phyloP scores from a whole-genome alignment of 2,797 vertebrate species.

The Philypnodon macrostomus region DNA sequence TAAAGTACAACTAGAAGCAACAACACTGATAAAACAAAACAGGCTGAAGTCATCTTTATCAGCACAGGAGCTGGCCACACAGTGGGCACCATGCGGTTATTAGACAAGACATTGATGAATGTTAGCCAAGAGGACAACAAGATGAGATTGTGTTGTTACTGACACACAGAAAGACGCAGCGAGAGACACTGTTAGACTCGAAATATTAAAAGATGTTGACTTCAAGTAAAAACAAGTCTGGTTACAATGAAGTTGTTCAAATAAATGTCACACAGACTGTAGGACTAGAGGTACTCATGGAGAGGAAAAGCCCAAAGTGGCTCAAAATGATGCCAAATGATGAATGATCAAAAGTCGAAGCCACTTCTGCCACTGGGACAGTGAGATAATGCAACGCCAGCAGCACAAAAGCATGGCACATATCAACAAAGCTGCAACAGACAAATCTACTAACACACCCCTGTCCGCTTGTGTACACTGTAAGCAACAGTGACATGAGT shows the following conservation, averaged over 20 bases:
- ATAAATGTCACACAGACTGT: slow-evolving; percentile 41
- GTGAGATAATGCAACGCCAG: slow-evolving; percentile 39
- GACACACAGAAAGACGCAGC: slow-evolving; percentile 33
- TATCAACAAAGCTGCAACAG: slow-evolving; percentile 40
- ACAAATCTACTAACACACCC: slow-evolving; percentile 32
- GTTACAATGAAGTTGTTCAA: slow-evolving; percentile 24
- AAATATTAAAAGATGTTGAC: slow-evolving; percentile 18
- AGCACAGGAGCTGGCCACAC: slow-evolving; percentile 27
- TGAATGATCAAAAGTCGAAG: slow-evolving; percentile 34
- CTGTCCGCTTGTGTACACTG: slow-evolving; percentile 51
- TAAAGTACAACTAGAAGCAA: slow-evolving; percentile 23
- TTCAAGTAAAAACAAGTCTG: slow-evolving; percentile 26
- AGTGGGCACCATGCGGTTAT: slow-evolving; percentile 59
- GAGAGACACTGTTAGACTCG: slow-evolving; percentile 22
- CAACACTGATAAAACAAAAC: slow-evolving; percentile 32
- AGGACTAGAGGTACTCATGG: slow-evolving; percentile 23
- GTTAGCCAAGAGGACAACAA: slow-evolving; percentile 42
- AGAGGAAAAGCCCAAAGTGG: slow-evolving; percentile 35
- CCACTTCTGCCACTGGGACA: slow-evolving; percentile 30
- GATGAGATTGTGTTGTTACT: slow-evolving; percentile 30
- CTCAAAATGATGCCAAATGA: slow-evolving; percentile 27
- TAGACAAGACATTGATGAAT: slow-evolving; percentile 43
- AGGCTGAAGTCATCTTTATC: slow-evolving; percentile 34
- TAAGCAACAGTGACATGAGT: slow-evolving; percentile 37
- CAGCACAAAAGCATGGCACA: slow-evolving; percentile 49